These are phyloP conservation scores for Labeo calbasu DNA, from an alignment of 2,797 vertebrate genomes.

Conservation along the genomic window DNA sequence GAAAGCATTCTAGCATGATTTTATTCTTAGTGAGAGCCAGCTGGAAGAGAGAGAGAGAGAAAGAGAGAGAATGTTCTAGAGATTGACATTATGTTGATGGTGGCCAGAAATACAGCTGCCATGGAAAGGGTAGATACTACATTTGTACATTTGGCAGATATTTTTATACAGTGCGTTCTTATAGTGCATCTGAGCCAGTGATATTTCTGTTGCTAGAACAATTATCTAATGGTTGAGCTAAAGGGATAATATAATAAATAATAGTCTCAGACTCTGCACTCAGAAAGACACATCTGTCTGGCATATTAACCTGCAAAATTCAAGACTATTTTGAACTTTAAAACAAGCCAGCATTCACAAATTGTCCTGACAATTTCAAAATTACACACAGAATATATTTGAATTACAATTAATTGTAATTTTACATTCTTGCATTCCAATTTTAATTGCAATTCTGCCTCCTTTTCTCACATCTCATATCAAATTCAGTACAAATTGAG, in stretches of 20 bases:
- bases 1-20: constrained; percentile 12
- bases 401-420: not conserved
- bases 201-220: not conserved
- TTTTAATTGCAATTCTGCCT: not conserved
- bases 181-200: not conserved
- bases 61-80: not conserved
- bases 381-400: not conserved
- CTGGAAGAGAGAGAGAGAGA: not conserved
- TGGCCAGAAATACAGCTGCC: not conserved
- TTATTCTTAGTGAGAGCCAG: constrained; percentile 6
- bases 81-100: not conserved
- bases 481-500: not conserved
- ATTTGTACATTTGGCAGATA: not conserved
- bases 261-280: not conserved
- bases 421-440: not conserved
- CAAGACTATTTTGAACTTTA: not conserved
- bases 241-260: not conserved
- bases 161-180: not conserved
- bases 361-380: not conserved
- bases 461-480: not conserved
- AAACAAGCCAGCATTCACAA: not conserved
- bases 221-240: not conserved
- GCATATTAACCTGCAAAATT: not conserved
- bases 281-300: not conserved
- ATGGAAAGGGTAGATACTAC: not conserved